Percentiles rank a stretch among this genome's conserved stretches.
phyloP scores from a whole-genome alignment of 2,797 vertebrate genomes.

The Lutjanus campechanus region DNA sequence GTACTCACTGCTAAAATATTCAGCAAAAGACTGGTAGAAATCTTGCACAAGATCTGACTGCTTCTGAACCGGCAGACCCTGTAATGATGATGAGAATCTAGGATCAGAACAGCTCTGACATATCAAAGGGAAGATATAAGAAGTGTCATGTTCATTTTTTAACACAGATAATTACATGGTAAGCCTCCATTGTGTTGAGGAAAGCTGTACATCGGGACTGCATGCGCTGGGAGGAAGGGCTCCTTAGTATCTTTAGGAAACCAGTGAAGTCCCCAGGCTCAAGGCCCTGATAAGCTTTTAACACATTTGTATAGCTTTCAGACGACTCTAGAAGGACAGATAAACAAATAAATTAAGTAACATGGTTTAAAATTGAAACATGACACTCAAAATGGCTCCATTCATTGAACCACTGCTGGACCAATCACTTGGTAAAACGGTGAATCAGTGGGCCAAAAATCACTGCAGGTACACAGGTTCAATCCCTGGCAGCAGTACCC shows the following conservation, averaged over 20 bases:
- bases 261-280: constrained; percentile 86
- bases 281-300: constrained; percentile 82
- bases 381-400: not conserved
- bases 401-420: not conserved
- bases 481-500: not conserved
- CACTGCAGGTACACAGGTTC: not conserved
- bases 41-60: constrained; percentile 88
- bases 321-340: constrained; percentile 66
- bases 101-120: constrained; percentile 8
- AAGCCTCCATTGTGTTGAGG: constrained; percentile 87
- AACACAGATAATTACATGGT: constrained; percentile 77
- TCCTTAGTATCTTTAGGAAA: constrained; percentile 86
- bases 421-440: too few relatives aligned
- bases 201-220: constrained; percentile 86
- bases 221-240: constrained; percentile 82
- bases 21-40: constrained; percentile 86
- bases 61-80: constrained; percentile 84
- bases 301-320: constrained; percentile 62
- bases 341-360: not conserved
- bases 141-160: not conserved
- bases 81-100: constrained; percentile 25
- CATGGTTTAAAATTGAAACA: not conserved
- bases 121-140: not conserved
- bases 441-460: too few relatives aligned
- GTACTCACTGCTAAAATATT: constrained; percentile 82